These are phyloP conservation scores for Drosophila mimica DNA, from an alignment of 2,888 invertebrate genomes.

Conservation along the genomic window DNA sequence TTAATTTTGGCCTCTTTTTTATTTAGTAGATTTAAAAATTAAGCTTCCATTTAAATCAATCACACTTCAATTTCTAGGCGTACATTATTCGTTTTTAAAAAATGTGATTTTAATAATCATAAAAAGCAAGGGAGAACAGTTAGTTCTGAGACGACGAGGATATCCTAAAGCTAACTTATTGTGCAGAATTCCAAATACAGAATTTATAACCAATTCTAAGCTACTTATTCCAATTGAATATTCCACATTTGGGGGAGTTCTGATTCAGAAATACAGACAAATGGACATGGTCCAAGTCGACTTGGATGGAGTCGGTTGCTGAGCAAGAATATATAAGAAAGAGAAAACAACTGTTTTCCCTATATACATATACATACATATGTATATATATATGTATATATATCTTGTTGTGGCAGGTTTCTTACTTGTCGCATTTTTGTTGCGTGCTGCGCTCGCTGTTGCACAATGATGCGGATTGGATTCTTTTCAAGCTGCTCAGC, in stretches of 20 bases:
- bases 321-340: background rate
- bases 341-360: too few relatives aligned
- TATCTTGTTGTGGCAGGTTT: conserved; percentile 1
- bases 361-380: background rate
- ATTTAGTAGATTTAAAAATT: background rate
- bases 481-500: conserved; percentile 28
- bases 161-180: too few relatives aligned
- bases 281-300: background rate
- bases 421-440: conserved; percentile 9
- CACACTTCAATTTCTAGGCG: background rate
- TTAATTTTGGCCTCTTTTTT: background rate
- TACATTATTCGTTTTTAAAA: too few relatives aligned
- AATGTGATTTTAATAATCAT: too few relatives aligned
- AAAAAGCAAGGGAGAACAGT: too few relatives aligned
- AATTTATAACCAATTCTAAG: too few relatives aligned
- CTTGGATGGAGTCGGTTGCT: background rate
- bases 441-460: background rate
- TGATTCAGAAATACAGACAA: background rate
- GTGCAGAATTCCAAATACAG: too few relatives aligned
- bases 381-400: background rate
- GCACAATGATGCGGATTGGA: conserved; percentile 56
- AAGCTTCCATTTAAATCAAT: background rate
- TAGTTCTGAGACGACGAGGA: too few relatives aligned
- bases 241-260: background rate
- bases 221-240: too few relatives aligned